These are phyloP conservation scores for Macrotis lagotis DNA, from an alignment of 2,113 vertebrate species.

Conservation along the genomic window DNA sequence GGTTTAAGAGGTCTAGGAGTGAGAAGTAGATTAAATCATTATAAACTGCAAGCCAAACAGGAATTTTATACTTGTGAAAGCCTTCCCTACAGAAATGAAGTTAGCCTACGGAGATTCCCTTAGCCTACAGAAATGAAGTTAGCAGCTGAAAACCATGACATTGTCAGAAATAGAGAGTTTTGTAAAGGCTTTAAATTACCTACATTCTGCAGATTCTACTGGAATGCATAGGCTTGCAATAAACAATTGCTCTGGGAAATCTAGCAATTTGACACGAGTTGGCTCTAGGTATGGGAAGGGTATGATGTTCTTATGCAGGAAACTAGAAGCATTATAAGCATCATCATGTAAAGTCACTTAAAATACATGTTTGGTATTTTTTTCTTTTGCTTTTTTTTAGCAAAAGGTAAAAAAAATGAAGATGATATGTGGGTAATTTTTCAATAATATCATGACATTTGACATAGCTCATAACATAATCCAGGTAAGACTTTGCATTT, in stretches of 20 bases:
- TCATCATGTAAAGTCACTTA: neutral
- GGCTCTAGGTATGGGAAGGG: neutral
- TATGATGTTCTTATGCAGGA: neutral
- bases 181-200: neutral
- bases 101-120: no score
- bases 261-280: neutral
- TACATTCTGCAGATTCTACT: neutral
- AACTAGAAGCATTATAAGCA: neutral
- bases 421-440: neutral
- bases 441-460: neutral
- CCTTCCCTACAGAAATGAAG: neutral
- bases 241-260: slow-evolving; percentile 8
- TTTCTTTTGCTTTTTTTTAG: neutral
- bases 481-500: neutral
- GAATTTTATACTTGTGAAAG: neutral
- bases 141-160: neutral
- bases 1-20: neutral
- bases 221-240: neutral
- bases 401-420: slow-evolving; percentile 10
- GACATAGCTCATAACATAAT: neutral
- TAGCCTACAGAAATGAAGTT: neutral
- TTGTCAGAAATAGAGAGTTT: neutral
- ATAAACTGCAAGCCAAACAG: neutral
- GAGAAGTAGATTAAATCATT: neutral
- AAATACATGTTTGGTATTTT: neutral